A percentile compares a stretch with the other conserved stretches of the same genome.
Evolutionary conservation across 2,888 invertebrate genomes (phyloP).

Genomic region (Argyresthia goedartella): DNA sequence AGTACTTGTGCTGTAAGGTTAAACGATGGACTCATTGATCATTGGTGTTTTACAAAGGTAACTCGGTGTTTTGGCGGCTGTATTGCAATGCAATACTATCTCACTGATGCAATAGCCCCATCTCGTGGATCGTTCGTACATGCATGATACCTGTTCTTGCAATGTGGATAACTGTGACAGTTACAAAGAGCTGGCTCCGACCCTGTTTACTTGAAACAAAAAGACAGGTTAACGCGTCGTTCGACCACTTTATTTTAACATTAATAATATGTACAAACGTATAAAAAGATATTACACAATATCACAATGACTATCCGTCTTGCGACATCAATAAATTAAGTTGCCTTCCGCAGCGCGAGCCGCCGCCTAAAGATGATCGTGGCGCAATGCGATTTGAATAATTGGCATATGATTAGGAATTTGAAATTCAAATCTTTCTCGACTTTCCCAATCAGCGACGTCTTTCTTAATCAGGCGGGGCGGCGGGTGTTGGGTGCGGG

Average conservation of each 20-base stretch:
- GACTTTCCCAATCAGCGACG: neutral
- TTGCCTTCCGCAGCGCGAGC: conserved; percentile 74
- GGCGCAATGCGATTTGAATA: conserved; percentile 70
- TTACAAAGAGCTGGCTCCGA: no score
- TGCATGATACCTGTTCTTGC: no score
- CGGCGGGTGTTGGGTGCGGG: neutral
- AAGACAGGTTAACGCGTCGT: conserved; percentile 30
- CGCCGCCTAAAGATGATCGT: conserved; percentile 78
- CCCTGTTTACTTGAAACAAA: conserved; percentile 31
- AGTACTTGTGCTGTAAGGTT: no score
- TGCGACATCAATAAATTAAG: conserved; percentile 60
- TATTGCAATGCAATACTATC: no score
- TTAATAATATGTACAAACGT: conserved; percentile 56
- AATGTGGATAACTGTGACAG: no score
- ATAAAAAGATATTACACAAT: conserved; percentile 55
- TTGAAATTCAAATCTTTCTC: conserved; percentile 8
- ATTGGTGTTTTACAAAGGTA: no score
- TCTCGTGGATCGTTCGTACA: no score
- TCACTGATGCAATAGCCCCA: no score
- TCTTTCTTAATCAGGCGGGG: no score
- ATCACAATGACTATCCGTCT: conserved; percentile 55
- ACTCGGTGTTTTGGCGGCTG: no score
- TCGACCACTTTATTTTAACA: conserved; percentile 45
- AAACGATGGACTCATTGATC: no score
- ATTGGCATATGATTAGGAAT: conserved; percentile 49